A percentile compares a stretch with the other conserved stretches of the same genome.
Conservation (phyloP, 2,797 vertebrate genomes). For the Bradypodion pumilum region DNA sequence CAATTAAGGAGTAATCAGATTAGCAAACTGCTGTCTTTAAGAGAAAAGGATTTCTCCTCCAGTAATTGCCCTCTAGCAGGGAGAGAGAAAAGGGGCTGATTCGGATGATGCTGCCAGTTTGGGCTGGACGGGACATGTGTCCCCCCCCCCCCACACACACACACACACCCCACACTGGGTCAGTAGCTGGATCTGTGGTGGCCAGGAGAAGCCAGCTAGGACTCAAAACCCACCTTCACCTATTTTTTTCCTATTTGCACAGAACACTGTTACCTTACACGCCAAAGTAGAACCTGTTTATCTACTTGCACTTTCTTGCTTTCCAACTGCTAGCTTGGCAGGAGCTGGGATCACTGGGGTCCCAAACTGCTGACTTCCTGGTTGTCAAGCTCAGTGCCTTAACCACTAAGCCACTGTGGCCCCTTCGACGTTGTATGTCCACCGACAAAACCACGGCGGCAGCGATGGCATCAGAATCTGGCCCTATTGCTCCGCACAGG, state of each 20-base stretch:
- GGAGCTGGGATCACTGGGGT: no score
- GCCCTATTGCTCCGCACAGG: fast-evolving
- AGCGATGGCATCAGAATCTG: not conserved
- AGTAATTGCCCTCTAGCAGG: conserved; percentile 27
- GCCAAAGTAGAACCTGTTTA: no score
- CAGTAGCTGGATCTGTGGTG: no score
- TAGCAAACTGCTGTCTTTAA: conserved; percentile 39
- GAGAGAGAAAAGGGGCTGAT: not conserved
- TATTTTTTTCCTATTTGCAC: no score
- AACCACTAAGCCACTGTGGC: no score
- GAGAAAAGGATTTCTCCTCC: conserved; percentile 55
- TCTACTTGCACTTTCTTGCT: no score
- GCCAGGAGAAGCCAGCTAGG: not conserved
- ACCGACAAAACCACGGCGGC: not conserved
- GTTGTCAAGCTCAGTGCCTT: no score
- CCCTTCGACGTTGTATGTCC: no score
- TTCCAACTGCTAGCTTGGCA: no score
- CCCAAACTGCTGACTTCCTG: no score
- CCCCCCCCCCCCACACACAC: not conserved
- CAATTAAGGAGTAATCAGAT: conserved; percentile 56
- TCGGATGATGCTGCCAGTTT: not conserved
- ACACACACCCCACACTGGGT: no score
- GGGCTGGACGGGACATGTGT: not conserved
- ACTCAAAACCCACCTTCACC: not conserved
- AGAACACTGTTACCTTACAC: no score